These are phyloP conservation scores for Antheraea pernyi DNA, from an alignment of 1,140 invertebrate species.

Conservation along the genomic window DNA sequence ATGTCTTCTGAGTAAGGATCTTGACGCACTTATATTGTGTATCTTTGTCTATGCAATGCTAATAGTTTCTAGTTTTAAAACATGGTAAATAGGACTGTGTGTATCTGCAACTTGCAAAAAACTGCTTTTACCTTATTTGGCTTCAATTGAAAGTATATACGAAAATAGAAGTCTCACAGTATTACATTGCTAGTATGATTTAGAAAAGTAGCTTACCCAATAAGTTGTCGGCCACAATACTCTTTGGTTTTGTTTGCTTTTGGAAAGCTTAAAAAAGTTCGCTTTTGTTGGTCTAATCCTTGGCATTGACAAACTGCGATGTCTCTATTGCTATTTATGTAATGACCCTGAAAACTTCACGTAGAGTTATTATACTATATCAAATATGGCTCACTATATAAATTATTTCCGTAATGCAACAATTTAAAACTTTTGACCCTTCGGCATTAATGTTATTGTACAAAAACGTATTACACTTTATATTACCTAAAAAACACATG, in stretches of 20 bases:
- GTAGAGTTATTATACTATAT: slow-evolving; percentile 18
- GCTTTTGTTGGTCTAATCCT: slow-evolving; percentile 38
- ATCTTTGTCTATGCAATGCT: no score
- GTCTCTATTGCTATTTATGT: slow-evolving; percentile 60
- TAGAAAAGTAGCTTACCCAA: slow-evolving; percentile 80
- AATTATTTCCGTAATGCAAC: not conserved
- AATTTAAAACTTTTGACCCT: not conserved
- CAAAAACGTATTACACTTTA: slow-evolving; percentile 2
- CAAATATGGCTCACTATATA: not conserved
- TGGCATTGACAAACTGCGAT: slow-evolving; percentile 52
- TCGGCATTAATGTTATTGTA: not conserved
- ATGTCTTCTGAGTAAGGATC: no score
- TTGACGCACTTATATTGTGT: no score
- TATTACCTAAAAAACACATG: slow-evolving; percentile 26
- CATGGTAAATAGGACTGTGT: no score
- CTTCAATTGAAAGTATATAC: no score
- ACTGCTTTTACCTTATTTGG: no score
- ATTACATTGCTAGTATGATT: not conserved
- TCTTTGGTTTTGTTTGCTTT: slow-evolving; percentile 77
- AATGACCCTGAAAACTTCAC: slow-evolving; percentile 73
- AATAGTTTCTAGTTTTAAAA: no score
- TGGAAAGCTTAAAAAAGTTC: slow-evolving; percentile 65
- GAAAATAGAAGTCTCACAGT: no score
- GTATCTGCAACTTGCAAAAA: no score
- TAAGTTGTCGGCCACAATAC: slow-evolving; percentile 84